A percentile compares a stretch with the other conserved stretches of the same genome.
phyloP scores from a whole-genome alignment of 2,888 invertebrate genomes.

The Ennomos fuscantarius region DNA sequence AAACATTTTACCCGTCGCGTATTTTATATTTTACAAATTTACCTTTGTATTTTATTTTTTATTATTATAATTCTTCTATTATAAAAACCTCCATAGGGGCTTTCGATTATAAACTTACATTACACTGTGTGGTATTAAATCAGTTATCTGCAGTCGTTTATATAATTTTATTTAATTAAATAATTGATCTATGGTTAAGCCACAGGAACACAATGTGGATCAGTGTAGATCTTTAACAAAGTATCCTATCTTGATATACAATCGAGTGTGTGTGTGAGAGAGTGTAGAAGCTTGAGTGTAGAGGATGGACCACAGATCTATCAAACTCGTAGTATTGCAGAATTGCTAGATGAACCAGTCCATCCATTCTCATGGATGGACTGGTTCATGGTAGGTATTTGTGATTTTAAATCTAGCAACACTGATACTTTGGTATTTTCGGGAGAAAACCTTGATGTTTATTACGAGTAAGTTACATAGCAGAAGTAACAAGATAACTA shows the following conservation, averaged over 20 bases:
- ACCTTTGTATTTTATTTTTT: slow-evolving; percentile 77
- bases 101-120: slow-evolving; percentile 81
- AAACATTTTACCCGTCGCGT: slow-evolving; percentile 79
- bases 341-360: slow-evolving; percentile 15
- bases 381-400: too few species aligned
- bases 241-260: slow-evolving; percentile 11
- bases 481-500: too few species aligned
- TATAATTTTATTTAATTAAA: slow-evolving; percentile 55
- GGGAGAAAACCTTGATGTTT: too few species aligned
- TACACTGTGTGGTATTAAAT: slow-evolving; percentile 69
- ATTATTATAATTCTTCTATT: slow-evolving; percentile 67
- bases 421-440: too few species aligned
- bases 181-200: slow-evolving; percentile 72
- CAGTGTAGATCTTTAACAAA: slow-evolving; percentile 43
- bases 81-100: slow-evolving; percentile 84
- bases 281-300: slow-evolving; percentile 21
- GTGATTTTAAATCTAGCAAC: too few species aligned
- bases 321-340: background rate
- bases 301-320: background rate
- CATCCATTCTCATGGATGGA: too few species aligned
- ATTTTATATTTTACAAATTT: slow-evolving; percentile 81
- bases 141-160: slow-evolving; percentile 75
- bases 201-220: slow-evolving; percentile 73
- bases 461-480: too few species aligned
- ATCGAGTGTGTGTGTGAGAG: slow-evolving; percentile 3